A percentile compares a stretch with the other conserved stretches of the same genome.
Evolutionary conservation across 2,113 vertebrate species (phyloP).

Genomic region (Scytalopus superciliaris): DNA sequence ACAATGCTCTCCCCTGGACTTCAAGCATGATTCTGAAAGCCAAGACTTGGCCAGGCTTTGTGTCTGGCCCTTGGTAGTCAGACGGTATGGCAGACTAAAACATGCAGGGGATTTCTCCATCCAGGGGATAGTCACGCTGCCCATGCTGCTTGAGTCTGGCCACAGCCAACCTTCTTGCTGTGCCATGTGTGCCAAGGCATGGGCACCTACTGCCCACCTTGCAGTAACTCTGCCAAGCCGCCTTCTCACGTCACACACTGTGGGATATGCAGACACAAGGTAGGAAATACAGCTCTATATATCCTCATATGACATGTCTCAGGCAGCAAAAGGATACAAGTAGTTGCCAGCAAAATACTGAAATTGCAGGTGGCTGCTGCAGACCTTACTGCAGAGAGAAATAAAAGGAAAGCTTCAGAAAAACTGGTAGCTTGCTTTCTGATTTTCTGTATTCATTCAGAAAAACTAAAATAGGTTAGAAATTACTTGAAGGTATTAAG

Average conservation of each 20-base stretch:
- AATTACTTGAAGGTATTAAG: not conserved
- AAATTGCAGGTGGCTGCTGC: not conserved
- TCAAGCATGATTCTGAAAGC: not conserved
- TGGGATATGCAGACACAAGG: rapidly evolving
- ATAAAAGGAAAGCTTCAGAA: not conserved
- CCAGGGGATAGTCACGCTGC: not conserved
- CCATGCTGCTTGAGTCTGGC: rapidly evolving
- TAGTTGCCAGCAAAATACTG: not conserved
- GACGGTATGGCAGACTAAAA: rapidly evolving
- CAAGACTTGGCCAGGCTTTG: not conserved
- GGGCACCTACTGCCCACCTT: rapidly evolving
- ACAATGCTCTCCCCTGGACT: not conserved
- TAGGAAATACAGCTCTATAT: not conserved
- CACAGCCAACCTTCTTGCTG: rapidly evolving
- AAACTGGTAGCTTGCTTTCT: not conserved
- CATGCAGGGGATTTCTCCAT: not conserved
- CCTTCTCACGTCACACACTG: not conserved
- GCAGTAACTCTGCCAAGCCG: not conserved
- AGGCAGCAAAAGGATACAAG: not conserved
- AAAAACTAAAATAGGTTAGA: not conserved
- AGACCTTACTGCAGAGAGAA: not conserved
- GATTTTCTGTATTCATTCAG: not conserved
- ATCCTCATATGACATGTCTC: not conserved
- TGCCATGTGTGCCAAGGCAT: not conserved
- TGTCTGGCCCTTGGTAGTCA: not conserved